Evolutionary conservation across 2,797 vertebrate genomes (phyloP).

Genomic region (Pachyuromys duprasi): DNA sequence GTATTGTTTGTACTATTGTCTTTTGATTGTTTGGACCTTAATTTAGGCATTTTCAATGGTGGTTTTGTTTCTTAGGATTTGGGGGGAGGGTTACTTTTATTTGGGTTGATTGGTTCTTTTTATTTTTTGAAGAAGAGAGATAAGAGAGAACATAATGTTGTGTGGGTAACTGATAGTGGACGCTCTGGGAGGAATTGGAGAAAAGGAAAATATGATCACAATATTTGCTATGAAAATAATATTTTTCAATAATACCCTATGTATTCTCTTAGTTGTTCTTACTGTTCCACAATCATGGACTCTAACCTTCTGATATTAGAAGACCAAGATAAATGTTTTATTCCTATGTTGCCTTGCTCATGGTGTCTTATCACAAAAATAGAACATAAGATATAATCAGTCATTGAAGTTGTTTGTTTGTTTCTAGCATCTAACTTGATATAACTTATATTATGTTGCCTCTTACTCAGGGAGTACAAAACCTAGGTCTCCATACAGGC

Average conservation of each 20-base stretch:
- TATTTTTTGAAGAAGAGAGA: not conserved
- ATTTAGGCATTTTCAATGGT: not conserved
- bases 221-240: too few relatives aligned
- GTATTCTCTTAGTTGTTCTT: not conserved
- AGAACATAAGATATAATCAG: not conserved
- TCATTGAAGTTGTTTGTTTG: not conserved
- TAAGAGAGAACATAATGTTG: not conserved
- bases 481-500: not conserved
- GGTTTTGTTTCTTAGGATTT: not conserved
- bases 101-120: not conserved
- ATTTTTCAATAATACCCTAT: not conserved
- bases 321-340: not conserved
- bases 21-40: not conserved
- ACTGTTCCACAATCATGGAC: too few relatives aligned
- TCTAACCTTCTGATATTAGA: not conserved
- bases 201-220: not conserved
- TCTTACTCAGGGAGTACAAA: not conserved
- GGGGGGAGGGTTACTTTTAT: not conserved
- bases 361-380: not conserved
- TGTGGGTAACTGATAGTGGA: not conserved
- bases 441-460: not conserved
- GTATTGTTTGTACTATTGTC: not conserved
- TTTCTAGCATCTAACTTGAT: not conserved
- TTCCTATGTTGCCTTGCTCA: not conserved
- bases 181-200: not conserved